Percentiles rank a stretch among this genome's conserved stretches.
These are phyloP conservation scores for Pseudococcus viburni DNA, from an alignment of 2,888 invertebrate genomes.

Conservation along the genomic window DNA sequence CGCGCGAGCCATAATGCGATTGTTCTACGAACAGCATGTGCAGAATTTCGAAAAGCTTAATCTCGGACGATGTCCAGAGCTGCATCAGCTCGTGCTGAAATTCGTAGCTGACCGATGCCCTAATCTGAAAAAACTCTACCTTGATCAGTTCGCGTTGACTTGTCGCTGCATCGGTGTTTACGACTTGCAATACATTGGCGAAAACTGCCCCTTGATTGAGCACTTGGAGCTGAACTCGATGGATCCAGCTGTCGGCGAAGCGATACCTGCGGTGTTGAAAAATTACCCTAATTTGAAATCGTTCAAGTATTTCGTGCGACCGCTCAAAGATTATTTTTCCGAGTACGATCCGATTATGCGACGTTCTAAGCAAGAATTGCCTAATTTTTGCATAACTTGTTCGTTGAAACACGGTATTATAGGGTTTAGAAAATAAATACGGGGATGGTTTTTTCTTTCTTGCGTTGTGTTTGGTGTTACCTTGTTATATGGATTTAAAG, in stretches of 20 bases:
- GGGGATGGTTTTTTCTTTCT: neutral
- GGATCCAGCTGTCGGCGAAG: constrained; percentile 52
- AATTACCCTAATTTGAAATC: constrained; percentile 59
- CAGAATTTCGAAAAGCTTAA: constrained; percentile 61
- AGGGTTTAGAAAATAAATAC: constrained; percentile 34
- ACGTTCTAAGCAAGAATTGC: constrained; percentile 43
- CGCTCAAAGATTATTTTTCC: constrained; percentile 59
- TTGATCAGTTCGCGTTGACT: constrained; percentile 56
- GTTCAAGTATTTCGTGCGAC: constrained; percentile 60
- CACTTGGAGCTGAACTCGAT: constrained; percentile 59
- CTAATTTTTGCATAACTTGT: constrained; percentile 38
- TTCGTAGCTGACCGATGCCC: constrained; percentile 60
- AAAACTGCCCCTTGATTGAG: constrained; percentile 22
- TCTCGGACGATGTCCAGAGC: constrained; percentile 59
- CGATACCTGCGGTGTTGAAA: constrained; percentile 50
- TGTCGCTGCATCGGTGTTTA: constrained; percentile 58
- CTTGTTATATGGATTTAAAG: too few species aligned
- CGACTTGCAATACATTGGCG: constrained; percentile 57
- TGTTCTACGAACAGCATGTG: constrained; percentile 59
- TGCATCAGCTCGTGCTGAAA: constrained; percentile 61
- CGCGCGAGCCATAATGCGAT: constrained; percentile 60
- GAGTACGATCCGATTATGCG: constrained; percentile 61
- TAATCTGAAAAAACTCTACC: constrained; percentile 37
- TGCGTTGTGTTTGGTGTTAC: neutral
- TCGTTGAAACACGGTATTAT: constrained; percentile 39